Base-by-base conservation (phyloP, 92 coral and sea anemone genomes). In the Pocillopora grandis region DNA sequence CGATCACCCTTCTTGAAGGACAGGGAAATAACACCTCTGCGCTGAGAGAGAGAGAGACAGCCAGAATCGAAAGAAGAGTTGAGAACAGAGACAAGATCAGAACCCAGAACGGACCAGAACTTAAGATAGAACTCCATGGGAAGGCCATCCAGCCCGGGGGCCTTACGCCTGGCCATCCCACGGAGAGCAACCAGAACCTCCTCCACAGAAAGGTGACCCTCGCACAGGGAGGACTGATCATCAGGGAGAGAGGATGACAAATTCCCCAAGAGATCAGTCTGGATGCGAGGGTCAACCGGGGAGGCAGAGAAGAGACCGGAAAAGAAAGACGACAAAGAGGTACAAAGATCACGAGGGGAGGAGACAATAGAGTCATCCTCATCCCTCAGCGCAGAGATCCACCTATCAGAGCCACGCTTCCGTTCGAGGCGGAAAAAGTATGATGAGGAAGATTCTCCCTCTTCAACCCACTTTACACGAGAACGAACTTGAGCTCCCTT, bases 121-220 rank as follows among this genome's bases (percentile, higher is more conserved):
- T 16, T 58, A 0, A 82, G 20, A 12, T 81, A 79, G 1, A 79
- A 79, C n/a, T 66, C 84, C 73, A 66, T 66, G 0, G 84, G 84
- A 1, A 80, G 13, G 10, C 76, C 84, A 52, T 80, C 72, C 10
- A 62, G 10, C 6, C 82, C 62, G 0, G 78, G 70, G 1, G 85
- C 18, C 12, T 87, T 87, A 10, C 37, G 10, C 0, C 48, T 7
- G 1, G 74, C 69, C 86, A 87, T 81, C 14, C 75, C 71, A 1
- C 6, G 10, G 0, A 87, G 76, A 0, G 87, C 83, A 0, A 2
- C 0, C 0, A 1, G 19, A 58, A 62, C 33, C 3, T 87, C 90
- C 0, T 55, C 71, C 0, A 72, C 18, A 0, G 90, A 12, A 17
- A 87, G 65, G 1, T 2, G 49, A 10, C 87, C 90, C 7, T 87